Conservation (phyloP, 2,888 invertebrate species). For the Hemaris fuciformis region DNA sequence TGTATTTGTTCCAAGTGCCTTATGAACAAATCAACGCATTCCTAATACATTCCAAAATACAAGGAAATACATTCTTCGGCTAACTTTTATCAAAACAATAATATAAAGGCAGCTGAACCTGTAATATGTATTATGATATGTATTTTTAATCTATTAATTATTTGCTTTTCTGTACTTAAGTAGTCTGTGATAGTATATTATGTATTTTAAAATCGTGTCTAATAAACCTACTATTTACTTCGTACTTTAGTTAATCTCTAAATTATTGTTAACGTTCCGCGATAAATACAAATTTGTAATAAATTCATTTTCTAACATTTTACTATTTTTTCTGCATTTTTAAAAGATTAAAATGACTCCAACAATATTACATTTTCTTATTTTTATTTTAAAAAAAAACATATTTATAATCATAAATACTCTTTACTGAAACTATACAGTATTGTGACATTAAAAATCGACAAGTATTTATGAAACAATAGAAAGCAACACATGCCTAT, state of each 20-base stretch:
- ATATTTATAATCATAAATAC: background rate
- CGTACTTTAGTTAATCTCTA: slow-evolving; percentile 27
- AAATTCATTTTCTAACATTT: slow-evolving; percentile 75
- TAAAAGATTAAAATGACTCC: slow-evolving; percentile 72
- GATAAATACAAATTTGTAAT: slow-evolving; percentile 79
- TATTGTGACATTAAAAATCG: background rate
- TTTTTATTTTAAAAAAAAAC: slow-evolving; percentile 10
- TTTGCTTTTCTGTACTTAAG: slow-evolving; percentile 56
- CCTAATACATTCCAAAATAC: slow-evolving; percentile 62
- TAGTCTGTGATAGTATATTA: slow-evolving; percentile 73
- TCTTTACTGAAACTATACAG: background rate
- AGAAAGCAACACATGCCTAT: background rate
- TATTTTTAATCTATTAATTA: slow-evolving; percentile 22
- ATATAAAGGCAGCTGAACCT: slow-evolving; percentile 16
- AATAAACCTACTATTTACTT: slow-evolving; percentile 34
- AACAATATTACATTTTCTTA: slow-evolving; percentile 36
- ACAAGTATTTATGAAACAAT: background rate
- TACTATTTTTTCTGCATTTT: slow-evolving; percentile 76
- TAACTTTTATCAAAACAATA: slow-evolving; percentile 17
- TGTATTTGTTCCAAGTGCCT: slow-evolving; percentile 80
- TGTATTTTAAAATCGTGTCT: slow-evolving; percentile 23
- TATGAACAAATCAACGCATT: slow-evolving; percentile 76
- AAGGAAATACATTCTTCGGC: slow-evolving; percentile 10
- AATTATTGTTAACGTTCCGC: slow-evolving; percentile 20
- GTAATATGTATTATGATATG: slow-evolving; percentile 3